A percentile compares a stretch with the other conserved stretches of the same genome.
Evolutionary conservation across 2,888 invertebrate species (phyloP).

Genomic region (Noctua pronuba): DNA sequence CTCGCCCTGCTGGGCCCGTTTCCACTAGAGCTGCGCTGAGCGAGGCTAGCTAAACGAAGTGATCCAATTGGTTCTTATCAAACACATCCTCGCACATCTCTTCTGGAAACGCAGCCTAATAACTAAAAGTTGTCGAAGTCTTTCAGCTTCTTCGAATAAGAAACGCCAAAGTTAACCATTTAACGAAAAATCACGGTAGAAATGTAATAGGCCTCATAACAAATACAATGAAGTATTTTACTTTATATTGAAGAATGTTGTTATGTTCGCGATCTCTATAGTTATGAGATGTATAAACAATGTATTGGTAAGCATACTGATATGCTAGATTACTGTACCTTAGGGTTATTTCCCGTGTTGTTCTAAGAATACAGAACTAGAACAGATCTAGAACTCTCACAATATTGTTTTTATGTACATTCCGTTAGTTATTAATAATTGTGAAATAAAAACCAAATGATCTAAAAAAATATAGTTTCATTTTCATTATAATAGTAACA

Average conservation of each 20-base stretch:
- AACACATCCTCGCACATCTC: too few relatives aligned
- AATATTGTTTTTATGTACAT: constrained; percentile 48
- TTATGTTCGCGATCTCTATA: background rate
- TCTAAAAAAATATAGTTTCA: constrained; percentile 37
- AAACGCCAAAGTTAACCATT: background rate
- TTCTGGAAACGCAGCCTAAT: too few relatives aligned
- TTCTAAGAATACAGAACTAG: constrained; percentile 11
- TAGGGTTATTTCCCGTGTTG: background rate
- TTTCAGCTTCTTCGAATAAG: too few relatives aligned
- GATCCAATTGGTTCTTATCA: too few relatives aligned
- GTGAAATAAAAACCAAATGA: constrained; percentile 59
- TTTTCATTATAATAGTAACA: constrained; percentile 46
- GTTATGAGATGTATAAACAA: constrained; percentile 16
- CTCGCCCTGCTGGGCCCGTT: too few relatives aligned
- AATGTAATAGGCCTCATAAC: background rate
- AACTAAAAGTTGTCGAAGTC: too few relatives aligned
- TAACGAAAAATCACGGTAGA: background rate
- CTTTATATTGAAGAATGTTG: background rate
- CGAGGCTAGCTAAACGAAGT: too few relatives aligned
- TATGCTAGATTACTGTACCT: background rate
- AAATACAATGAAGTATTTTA: constrained; percentile 18
- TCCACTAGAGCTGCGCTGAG: too few relatives aligned
- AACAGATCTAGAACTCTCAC: background rate
- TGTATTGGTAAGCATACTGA: background rate
- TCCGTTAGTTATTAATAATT: constrained; percentile 47